phyloP scores from a whole-genome alignment of 2,888 invertebrate species.

The Andrena chrysosceles region DNA sequence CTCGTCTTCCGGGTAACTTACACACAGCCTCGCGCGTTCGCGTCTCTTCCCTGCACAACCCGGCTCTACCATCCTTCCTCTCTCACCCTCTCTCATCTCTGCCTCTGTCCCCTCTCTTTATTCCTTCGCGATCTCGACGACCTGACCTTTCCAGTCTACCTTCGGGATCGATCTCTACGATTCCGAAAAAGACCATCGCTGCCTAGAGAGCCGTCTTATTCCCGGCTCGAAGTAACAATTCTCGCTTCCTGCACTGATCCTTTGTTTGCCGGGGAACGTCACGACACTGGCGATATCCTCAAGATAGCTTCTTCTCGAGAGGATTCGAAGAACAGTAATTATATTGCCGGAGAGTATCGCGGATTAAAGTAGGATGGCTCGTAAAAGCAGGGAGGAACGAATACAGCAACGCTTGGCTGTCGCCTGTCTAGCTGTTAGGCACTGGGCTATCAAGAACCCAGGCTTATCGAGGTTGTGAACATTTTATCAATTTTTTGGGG shows the following conservation, averaged over 20 bases:
- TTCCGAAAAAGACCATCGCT: slow-evolving; percentile 26
- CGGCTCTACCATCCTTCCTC: slow-evolving; percentile 6
- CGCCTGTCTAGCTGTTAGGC: background rate
- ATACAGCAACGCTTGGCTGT: background rate
- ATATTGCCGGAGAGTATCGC: background rate
- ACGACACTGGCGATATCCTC: slow-evolving; percentile 1
- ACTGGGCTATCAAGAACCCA: background rate
- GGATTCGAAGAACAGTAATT: slow-evolving; percentile 9
- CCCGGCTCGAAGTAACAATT: slow-evolving; percentile 3
- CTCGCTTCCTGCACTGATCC: background rate
- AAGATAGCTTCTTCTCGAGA: background rate
- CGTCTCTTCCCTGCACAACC: slow-evolving; percentile 4
- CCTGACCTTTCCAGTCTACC: slow-evolving; percentile 51
- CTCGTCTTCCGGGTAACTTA: slow-evolving; percentile 67
- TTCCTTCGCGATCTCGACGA: slow-evolving; percentile 52
- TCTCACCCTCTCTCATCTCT: background rate
- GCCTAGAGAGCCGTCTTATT: background rate
- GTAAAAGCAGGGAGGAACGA: background rate
- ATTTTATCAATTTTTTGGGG: background rate
- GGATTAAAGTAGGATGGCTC: background rate
- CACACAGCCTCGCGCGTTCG: slow-evolving; percentile 33
- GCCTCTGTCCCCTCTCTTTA: slow-evolving; percentile 28
- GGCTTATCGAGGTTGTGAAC: background rate
- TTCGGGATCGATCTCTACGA: slow-evolving; percentile 54
- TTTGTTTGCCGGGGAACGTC: slow-evolving; percentile 9